phyloP scores from a whole-genome alignment of 2,797 vertebrate species.

The Gymnodraco acuticeps region DNA sequence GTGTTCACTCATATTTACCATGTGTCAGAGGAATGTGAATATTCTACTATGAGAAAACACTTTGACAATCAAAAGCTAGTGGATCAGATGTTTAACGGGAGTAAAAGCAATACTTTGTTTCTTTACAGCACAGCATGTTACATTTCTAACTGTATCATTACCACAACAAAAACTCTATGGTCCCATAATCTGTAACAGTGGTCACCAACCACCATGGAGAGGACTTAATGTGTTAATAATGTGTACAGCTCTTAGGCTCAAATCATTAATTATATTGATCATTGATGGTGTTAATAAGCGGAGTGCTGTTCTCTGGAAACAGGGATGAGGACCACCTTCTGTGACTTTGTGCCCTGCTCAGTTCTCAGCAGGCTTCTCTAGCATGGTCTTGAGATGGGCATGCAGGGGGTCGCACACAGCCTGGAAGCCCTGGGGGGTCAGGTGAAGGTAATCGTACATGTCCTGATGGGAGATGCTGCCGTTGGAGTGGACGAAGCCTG shows the following conservation, averaged over 20 bases:
- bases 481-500: slow-evolving; percentile 90
- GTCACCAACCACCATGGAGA: slow-evolving; percentile 65
- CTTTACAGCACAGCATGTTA: slow-evolving; percentile 57
- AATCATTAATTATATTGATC: slow-evolving; percentile 38
- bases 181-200: slow-evolving; percentile 73
- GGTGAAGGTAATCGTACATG: slow-evolving; percentile 94
- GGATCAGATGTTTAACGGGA: slow-evolving; percentile 33
- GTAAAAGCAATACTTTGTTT: slow-evolving; percentile 42
- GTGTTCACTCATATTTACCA: slow-evolving; percentile 16
- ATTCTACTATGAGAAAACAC: slow-evolving; percentile 19
- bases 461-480: slow-evolving; percentile 94
- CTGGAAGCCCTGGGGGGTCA: slow-evolving; percentile 90
- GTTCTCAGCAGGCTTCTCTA: slow-evolving; percentile 83
- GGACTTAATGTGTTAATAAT: slow-evolving; percentile 13
- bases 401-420: slow-evolving; percentile 89
- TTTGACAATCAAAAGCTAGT: slow-evolving; percentile 18
- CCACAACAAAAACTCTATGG: slow-evolving; percentile 63
- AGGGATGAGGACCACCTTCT: slow-evolving; percentile 68
- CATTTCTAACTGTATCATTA: slow-evolving; percentile 57
- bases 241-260: slow-evolving; percentile 41
- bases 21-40: slow-evolving; percentile 19
- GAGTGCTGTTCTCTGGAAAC: slow-evolving; percentile 50
- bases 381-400: slow-evolving; percentile 83
- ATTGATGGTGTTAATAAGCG: slow-evolving; percentile 47
- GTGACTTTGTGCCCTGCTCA: slow-evolving; percentile 61